phyloP scores from a whole-genome alignment of 1,140 invertebrate genomes.

The Drusus annulatus region DNA sequence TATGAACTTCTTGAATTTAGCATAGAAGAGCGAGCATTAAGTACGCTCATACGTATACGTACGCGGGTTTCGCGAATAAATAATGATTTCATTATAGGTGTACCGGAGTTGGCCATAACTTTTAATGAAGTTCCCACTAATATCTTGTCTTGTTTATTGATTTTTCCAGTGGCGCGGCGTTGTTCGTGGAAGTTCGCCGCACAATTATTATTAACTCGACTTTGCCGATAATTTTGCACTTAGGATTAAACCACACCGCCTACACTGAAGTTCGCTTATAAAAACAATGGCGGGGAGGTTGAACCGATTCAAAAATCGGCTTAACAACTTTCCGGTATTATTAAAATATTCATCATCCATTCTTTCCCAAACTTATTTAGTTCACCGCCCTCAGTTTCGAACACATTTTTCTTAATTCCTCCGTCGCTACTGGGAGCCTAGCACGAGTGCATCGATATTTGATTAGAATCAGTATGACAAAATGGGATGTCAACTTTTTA shows the following conservation, averaged over 20 bases:
- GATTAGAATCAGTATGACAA: too few species aligned
- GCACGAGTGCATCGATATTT: too few species aligned
- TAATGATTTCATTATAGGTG: constrained; percentile 8
- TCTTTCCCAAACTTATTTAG: too few species aligned
- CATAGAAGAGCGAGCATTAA: too few species aligned
- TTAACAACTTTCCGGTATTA: constrained; percentile 46
- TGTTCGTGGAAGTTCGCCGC: constrained; percentile 29
- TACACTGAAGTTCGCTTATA: constrained; percentile 46
- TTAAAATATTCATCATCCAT: constrained; percentile 34
- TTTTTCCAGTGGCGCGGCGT: constrained; percentile 22
- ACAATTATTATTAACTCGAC: constrained; percentile 54
- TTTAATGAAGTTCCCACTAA: constrained; percentile 18
- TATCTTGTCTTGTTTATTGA: constrained; percentile 33
- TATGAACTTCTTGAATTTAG: too few species aligned
- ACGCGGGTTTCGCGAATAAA: not conserved
- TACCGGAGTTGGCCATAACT: constrained; percentile 15
- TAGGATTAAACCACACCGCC: constrained; percentile 53
- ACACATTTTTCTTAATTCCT: too few species aligned
- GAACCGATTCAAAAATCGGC: constrained; percentile 52
- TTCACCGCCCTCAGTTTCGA: too few species aligned
- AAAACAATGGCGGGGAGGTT: constrained; percentile 46
- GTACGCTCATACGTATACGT: too few species aligned
- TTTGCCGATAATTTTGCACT: constrained; percentile 51
- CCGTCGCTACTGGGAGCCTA: too few species aligned
- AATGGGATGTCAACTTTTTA: too few species aligned